Evolutionary conservation across 2,888 invertebrate genomes (phyloP), one percentile per base, ranked within the genome.

Genomic region (Noctua pronuba): DNA sequence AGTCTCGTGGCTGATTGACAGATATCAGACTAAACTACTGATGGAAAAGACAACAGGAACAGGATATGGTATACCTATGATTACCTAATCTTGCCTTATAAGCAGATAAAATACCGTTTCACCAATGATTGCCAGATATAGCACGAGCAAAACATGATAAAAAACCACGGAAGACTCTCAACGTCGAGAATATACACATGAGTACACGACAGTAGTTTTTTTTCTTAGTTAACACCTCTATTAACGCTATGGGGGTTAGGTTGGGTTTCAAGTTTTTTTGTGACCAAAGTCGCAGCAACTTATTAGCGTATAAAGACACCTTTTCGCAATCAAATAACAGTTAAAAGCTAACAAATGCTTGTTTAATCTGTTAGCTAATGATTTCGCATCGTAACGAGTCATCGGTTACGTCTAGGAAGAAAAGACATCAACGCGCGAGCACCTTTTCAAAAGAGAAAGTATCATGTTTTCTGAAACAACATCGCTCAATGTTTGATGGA

Each of bases 391-490:
- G 55, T 77, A 70, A 72, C 75, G 28, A 69, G 49, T 21, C 41
- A 73, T 79, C 38, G 31, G 76, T 82, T 82, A 86, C 76, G 80
- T 80, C 80, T 80, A 60, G 65, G 52, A 88, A 76, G 76, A 88
- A 91, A 87, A 91, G 90, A 92, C 89, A 89, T 90, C 91, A 91
- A 91, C 91, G 91, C 89, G 89, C 72, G 76, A 46, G 38, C 71
- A 62, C 49, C 31, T 79, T 75, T 77, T 70, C 21, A 83, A 86
- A 89, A 86, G 89, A 88, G 88, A 88, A 88, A 88, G 88, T 85
- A 2, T 68, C 0, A 44, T 67, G 18, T 68, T 44, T 68, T 68
- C 73, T 68, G 67, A 67, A 79, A 70, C 6, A 41, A 31, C 52
- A 28, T 62, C 46, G 13, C 35, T 46, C 49, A 60, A 83, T 73